Percentiles rank a stretch among this genome's conserved stretches.
These are phyloP conservation scores for Athalia cordata DNA, from an alignment of 2,888 invertebrate genomes.

Conservation along the genomic window DNA sequence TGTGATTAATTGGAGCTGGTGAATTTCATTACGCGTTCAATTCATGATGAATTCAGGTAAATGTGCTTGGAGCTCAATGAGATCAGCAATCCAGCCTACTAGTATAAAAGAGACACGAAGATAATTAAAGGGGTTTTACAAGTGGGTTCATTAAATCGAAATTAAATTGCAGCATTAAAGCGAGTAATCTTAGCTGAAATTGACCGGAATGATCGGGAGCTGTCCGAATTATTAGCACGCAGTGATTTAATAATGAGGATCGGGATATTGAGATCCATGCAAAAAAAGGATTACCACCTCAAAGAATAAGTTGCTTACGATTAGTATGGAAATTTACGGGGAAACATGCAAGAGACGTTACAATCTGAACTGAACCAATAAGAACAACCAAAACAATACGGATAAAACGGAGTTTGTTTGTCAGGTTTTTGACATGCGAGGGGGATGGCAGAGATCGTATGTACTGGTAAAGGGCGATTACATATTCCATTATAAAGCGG, in stretches of 20 bases:
- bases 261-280: background rate
- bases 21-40: background rate
- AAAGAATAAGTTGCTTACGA: background rate
- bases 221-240: too few species aligned
- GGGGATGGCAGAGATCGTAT: constrained; percentile 34
- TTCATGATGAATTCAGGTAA: background rate
- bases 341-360: background rate
- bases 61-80: background rate
- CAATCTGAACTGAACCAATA: background rate
- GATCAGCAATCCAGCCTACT: background rate
- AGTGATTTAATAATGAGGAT: background rate
- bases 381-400: background rate
- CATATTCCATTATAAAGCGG: background rate
- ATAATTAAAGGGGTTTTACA: too few species aligned
- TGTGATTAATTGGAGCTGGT: background rate
- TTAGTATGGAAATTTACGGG: background rate
- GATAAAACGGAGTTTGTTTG: background rate
- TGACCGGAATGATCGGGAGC: too few species aligned
- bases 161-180: too few species aligned
- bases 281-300: background rate
- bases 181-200: too few species aligned
- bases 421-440: constrained; percentile 7
- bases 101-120: too few species aligned
- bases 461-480: background rate
- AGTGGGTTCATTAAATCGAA: too few species aligned